phyloP scores from a whole-genome alignment of 2,888 invertebrate genomes.

The Volucella inflata region DNA sequence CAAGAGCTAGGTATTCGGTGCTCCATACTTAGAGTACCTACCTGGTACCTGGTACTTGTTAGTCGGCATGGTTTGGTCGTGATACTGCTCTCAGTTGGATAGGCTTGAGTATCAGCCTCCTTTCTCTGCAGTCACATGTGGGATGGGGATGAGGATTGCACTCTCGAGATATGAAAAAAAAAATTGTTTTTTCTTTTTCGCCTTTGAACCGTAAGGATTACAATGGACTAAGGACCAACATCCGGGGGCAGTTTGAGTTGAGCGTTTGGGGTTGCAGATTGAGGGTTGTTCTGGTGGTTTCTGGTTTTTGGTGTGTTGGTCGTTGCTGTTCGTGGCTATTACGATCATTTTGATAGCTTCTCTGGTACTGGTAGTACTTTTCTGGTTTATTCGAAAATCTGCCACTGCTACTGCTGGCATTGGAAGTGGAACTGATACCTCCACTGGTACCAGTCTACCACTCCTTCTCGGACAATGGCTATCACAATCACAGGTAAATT shows the following conservation, averaged over 20 bases:
- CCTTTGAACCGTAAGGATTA: constrained; percentile 67
- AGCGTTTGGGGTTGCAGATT: constrained; percentile 18
- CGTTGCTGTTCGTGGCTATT: constrained; percentile 52
- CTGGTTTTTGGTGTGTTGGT: background rate
- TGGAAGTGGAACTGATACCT: too few species aligned
- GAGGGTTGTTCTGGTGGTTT: background rate
- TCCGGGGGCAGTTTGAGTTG: constrained; percentile 48
- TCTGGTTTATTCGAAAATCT: background rate
- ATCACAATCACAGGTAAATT: constrained; percentile 50
- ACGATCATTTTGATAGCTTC: constrained; percentile 46
- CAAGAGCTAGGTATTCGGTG: too few species aligned
- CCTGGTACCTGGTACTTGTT: too few species aligned
- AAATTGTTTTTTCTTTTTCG: background rate
- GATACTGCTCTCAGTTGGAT: constrained; percentile 55
- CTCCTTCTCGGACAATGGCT: constrained; percentile 55
- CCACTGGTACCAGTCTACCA: background rate
- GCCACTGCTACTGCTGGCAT: constrained; percentile 31
- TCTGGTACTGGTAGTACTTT: background rate
- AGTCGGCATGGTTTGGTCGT: background rate
- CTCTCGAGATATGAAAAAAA: constrained; percentile 10
- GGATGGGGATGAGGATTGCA: too few species aligned
- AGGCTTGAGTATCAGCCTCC: constrained; percentile 44
- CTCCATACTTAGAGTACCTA: too few species aligned
- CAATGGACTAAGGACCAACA: constrained; percentile 66
- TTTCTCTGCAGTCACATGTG: too few species aligned